Base-by-base conservation (phyloP, 2,797 vertebrate species). In the Pyrocephalus nanus region DNA sequence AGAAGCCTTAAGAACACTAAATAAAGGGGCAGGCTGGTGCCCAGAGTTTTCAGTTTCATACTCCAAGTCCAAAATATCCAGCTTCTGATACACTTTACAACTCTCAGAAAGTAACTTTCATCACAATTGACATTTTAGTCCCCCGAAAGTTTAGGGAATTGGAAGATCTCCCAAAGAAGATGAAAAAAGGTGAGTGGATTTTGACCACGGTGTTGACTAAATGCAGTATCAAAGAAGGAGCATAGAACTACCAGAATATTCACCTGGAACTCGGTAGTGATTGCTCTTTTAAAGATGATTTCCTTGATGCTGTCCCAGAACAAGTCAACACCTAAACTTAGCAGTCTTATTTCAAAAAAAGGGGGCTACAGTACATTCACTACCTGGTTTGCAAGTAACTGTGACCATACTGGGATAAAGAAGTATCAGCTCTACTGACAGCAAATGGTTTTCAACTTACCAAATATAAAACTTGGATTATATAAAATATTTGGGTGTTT, bases 321-420 rank as follows among this genome's bases (percentile, higher is more conserved):
- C 5, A 50, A 0, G 3, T 40, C 16, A 77, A 18, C 45, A 14
- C 4, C 5, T 42, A 15, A 79, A 26, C 3, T 61, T 9, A 26
- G 8, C 21, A 40, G 48, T 72, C 12, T 38, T 51, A 15, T n/a
- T 30, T 3, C 12, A 36, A 38, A 84, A 84, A 57, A 53, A 26
- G 25, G 3, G 1, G 1, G 2, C 32, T 30, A 26, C 12, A 15
- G 6, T n/a, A 16, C 27, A 30, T 60, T 51, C 13, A n/a, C 34
- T 21, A 13, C 11, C 10, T 60, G 8, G 1, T 71, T 87, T 22
- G 5, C 13, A 60, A 58, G 1, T 23, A 62, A 42, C 4, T 34
- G 12, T 32, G 29, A 40, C 21, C 17, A 32, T 15, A 55, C 10
- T 43, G 11, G 26, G 4, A 58, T 72, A 43, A 53, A 42, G 11